Evolutionary conservation across 2,888 invertebrate genomes (phyloP).

Genomic region (Thumatha senex): DNA sequence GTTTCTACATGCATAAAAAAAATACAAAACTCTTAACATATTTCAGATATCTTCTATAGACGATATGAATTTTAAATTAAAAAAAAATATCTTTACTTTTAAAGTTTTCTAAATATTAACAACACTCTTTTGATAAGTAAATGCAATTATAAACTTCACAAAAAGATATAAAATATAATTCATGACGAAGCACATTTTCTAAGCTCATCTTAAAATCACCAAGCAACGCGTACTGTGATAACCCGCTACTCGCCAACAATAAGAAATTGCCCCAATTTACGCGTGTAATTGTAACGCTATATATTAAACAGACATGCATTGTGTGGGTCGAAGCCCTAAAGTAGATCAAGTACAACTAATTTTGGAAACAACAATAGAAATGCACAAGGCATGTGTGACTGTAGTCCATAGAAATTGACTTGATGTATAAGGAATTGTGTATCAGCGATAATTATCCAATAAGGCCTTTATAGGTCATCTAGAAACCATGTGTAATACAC

Average conservation of each 20-base stretch:
- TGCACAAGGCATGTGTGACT: constrained; percentile 23
- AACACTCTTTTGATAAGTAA: too few relatives aligned
- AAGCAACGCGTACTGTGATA: not conserved
- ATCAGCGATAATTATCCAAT: not conserved
- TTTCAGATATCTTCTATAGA: too few relatives aligned
- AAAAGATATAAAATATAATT: too few relatives aligned
- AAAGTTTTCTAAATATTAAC: too few relatives aligned
- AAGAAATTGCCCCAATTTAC: not conserved
- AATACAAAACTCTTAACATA: too few relatives aligned
- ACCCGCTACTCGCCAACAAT: constrained; percentile 5
- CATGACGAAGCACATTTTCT: too few relatives aligned
- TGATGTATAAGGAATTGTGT: constrained; percentile 25
- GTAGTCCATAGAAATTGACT: not conserved
- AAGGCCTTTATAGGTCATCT: not conserved
- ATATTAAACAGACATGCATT: constrained; percentile 40
- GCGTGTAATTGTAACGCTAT: constrained; percentile 18
- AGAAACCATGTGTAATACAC: not conserved
- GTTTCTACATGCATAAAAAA: too few relatives aligned
- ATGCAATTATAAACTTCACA: too few relatives aligned
- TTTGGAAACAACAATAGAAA: constrained; percentile 30
- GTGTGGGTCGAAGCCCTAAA: constrained; percentile 39
- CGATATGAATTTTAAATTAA: too few relatives aligned
- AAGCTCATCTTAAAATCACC: not conserved
- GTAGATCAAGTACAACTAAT: constrained; percentile 34
- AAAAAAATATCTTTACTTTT: too few relatives aligned